Conservation (phyloP, 2,888 invertebrate species). For the Brenthis daphne region DNA sequence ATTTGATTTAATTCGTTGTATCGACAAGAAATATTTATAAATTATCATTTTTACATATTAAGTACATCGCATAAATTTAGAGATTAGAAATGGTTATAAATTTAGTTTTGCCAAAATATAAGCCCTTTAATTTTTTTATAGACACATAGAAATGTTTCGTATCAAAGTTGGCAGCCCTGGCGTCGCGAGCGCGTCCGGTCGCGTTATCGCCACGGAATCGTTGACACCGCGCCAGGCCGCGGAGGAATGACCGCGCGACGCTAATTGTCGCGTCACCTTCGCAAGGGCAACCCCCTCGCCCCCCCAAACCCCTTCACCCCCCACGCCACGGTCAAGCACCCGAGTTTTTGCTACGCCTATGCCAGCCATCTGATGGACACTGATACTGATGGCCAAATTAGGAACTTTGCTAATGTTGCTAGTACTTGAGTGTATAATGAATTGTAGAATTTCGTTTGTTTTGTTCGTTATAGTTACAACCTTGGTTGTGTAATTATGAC, state of each 20-base stretch:
- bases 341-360: slow-evolving; percentile 39
- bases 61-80: neutral
- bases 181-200: slow-evolving; percentile 54
- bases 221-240: slow-evolving; percentile 78
- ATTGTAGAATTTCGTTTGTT: too few relatives aligned
- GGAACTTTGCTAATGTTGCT: slow-evolving; percentile 9
- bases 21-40: too few relatives aligned
- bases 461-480: too few relatives aligned
- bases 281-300: slow-evolving; percentile 47
- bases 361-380: slow-evolving; percentile 19
- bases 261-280: slow-evolving; percentile 80
- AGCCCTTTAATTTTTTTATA: neutral
- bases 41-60: too few relatives aligned
- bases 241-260: slow-evolving; percentile 76
- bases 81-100: neutral
- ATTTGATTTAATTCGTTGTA: too few relatives aligned
- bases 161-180: slow-evolving; percentile 36
- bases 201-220: slow-evolving; percentile 72
- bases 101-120: neutral
- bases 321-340: slow-evolving; percentile 47
- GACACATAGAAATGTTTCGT: neutral
- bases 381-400: slow-evolving; percentile 23
- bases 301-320: slow-evolving; percentile 40
- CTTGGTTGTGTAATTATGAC: too few relatives aligned
- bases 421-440: too few relatives aligned